phyloP scores from a whole-genome alignment of 2,113 vertebrate genomes.

The Ondatra zibethicus region DNA sequence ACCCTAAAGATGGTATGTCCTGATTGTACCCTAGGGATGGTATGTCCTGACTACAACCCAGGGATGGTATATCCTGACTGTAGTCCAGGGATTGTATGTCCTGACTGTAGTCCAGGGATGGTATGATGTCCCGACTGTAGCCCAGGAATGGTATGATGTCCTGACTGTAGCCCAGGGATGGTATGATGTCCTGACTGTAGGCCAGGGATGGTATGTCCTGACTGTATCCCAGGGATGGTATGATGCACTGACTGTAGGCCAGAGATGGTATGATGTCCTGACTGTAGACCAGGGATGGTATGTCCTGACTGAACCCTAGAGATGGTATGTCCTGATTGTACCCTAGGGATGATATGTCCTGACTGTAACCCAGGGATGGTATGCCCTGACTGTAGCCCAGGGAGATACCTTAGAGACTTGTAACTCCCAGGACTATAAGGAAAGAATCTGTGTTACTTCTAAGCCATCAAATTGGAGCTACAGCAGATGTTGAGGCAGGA shows the following conservation, averaged over 20 bases:
- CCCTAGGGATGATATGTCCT: too few relatives aligned
- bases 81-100: background rate
- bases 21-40: background rate
- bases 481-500: background rate
- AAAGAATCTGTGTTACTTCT: background rate
- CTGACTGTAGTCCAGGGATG: background rate
- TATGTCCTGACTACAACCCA: background rate
- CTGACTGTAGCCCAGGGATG: too few relatives aligned
- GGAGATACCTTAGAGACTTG: background rate
- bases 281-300: too few relatives aligned
- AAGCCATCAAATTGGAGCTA: background rate
- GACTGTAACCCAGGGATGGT: too few relatives aligned
- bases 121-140: fast-evolving
- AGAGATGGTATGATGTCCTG: too few relatives aligned
- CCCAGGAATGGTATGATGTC: too few relatives aligned
- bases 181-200: too few relatives aligned
- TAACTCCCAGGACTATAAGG: background rate
- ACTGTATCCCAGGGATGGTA: too few relatives aligned
- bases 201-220: too few relatives aligned
- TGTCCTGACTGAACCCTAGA: too few relatives aligned
- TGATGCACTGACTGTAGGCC: too few relatives aligned
- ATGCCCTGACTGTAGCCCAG: background rate
- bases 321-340: too few relatives aligned
- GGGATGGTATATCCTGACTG: background rate
- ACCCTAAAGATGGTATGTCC: background rate